phyloP scores from a whole-genome alignment of 2,888 invertebrate species.

The Carabus problematicus region DNA sequence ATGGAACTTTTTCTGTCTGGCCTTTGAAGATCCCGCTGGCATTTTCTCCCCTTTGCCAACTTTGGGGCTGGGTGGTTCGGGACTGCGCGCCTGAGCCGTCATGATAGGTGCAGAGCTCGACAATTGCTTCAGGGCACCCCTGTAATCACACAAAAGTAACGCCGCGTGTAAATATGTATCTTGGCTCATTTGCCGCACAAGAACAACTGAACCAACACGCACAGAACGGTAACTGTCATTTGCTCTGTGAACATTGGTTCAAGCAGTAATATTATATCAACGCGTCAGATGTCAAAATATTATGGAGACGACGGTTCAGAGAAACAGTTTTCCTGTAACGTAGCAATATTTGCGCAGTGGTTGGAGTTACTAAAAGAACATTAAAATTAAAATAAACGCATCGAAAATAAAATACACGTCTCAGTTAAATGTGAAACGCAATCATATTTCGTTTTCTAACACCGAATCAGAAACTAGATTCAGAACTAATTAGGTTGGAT shows the following conservation, averaged over 20 bases:
- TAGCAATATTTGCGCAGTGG: too few species aligned
- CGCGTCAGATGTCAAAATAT: too few species aligned
- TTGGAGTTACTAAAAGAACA: too few species aligned
- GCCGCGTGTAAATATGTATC: background rate
- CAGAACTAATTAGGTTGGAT: too few species aligned
- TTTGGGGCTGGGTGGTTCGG: slow-evolving; percentile 56
- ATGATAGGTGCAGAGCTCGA: slow-evolving; percentile 65
- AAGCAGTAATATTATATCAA: too few species aligned
- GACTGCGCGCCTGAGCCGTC: slow-evolving; percentile 58
- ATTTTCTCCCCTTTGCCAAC: slow-evolving; percentile 55
- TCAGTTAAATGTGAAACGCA: background rate
- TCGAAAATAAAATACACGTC: slow-evolving; percentile 1
- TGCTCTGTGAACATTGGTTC: too few species aligned
- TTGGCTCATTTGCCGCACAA: too few species aligned
- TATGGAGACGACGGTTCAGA: too few species aligned
- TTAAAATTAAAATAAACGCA: slow-evolving; percentile 3
- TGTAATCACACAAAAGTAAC: slow-evolving; percentile 52
- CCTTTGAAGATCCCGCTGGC: slow-evolving; percentile 69
- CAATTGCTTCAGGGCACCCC: slow-evolving; percentile 66
- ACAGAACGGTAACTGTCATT: too few species aligned
- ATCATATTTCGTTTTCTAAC: background rate
- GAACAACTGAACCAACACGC: too few species aligned
- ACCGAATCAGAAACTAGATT: background rate
- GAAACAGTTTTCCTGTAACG: too few species aligned
- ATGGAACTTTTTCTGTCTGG: slow-evolving; percentile 88